Percentiles rank a stretch among this genome's conserved stretches.
These are phyloP conservation scores for Brachylomia viminalis DNA, from an alignment of 2,888 invertebrate genomes.

Conservation along the genomic window DNA sequence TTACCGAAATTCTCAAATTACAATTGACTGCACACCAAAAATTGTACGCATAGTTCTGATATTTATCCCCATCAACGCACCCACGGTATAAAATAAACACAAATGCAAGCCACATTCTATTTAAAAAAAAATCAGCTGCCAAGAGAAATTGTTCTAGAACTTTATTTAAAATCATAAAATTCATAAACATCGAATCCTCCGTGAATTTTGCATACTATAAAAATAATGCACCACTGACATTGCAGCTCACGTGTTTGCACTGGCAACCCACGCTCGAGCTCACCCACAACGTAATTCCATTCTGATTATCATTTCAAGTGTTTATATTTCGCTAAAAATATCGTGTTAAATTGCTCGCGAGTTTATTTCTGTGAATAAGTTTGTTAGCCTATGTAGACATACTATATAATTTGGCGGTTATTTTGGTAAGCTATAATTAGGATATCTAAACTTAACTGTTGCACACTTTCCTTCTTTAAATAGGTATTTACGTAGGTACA, in stretches of 20 bases:
- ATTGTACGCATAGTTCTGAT: not conserved
- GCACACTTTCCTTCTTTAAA: not conserved
- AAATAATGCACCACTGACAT: slow-evolving; percentile 62
- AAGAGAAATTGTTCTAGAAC: not conserved
- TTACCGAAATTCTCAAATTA: not conserved
- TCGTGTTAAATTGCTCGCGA: slow-evolving; percentile 17
- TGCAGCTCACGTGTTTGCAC: slow-evolving; percentile 61
- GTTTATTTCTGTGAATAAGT: slow-evolving; percentile 36
- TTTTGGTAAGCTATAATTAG: slow-evolving; percentile 23
- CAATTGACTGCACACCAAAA: not conserved
- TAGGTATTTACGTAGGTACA: not conserved
- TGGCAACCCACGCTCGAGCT: slow-evolving; percentile 52
- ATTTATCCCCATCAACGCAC: not conserved
- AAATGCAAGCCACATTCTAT: too few relatives aligned
- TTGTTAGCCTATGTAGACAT: not conserved
- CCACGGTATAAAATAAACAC: not conserved
- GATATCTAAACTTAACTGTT: slow-evolving; percentile 16
- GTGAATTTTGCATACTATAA: slow-evolving; percentile 48
- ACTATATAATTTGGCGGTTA: slow-evolving; percentile 12
- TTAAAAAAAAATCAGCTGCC: too few relatives aligned
- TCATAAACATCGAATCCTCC: slow-evolving; percentile 7
- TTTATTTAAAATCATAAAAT: not conserved
- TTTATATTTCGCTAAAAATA: slow-evolving; percentile 52
- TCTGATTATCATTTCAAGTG: slow-evolving; percentile 52
- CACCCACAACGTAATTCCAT: slow-evolving; percentile 53